phyloP scores from a whole-genome alignment of 2,113 vertebrate genomes.

The Meleagris gallopavo region DNA sequence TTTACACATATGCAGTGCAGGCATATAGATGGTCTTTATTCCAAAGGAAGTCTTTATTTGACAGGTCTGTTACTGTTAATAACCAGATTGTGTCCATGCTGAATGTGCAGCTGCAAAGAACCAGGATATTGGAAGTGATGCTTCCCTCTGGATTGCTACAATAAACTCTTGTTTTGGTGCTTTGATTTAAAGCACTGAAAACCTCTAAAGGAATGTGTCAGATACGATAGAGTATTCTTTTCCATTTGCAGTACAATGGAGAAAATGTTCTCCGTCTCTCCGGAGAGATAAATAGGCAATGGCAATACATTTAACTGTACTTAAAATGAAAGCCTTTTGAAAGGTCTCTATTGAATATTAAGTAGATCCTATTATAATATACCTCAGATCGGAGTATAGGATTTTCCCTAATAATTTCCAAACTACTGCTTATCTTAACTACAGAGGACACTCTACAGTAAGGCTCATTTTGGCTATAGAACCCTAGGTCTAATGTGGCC shows the following conservation, averaged over 20 bases:
- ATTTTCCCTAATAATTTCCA: constrained; percentile 65
- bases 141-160: constrained; percentile 63
- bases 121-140: constrained; percentile 60
- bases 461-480: constrained; percentile 45
- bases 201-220: constrained; percentile 54
- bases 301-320: constrained; percentile 58
- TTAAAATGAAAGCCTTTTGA: constrained; percentile 61
- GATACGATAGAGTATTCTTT: constrained; percentile 63
- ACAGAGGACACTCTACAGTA: constrained; percentile 5
- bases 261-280: constrained; percentile 68
- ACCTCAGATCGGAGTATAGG: constrained; percentile 61
- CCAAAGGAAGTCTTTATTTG: constrained; percentile 8
- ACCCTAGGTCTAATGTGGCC: constrained; percentile 17
- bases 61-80: constrained; percentile 56
- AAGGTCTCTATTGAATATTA: constrained; percentile 57
- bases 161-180: constrained; percentile 73
- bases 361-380: constrained; percentile 61
- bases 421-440: constrained; percentile 56
- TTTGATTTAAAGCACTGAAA: constrained; percentile 75
- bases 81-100: constrained; percentile 34
- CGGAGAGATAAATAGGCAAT: constrained; percentile 60
- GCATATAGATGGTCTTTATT: background rate
- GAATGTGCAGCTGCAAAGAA: constrained; percentile 73
- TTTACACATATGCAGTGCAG: background rate
- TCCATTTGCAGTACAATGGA: constrained; percentile 74